A percentile compares a stretch with the other conserved stretches of the same genome.
Conservation (phyloP, 2,797 vertebrate species). For the Danionella dracula region DNA sequence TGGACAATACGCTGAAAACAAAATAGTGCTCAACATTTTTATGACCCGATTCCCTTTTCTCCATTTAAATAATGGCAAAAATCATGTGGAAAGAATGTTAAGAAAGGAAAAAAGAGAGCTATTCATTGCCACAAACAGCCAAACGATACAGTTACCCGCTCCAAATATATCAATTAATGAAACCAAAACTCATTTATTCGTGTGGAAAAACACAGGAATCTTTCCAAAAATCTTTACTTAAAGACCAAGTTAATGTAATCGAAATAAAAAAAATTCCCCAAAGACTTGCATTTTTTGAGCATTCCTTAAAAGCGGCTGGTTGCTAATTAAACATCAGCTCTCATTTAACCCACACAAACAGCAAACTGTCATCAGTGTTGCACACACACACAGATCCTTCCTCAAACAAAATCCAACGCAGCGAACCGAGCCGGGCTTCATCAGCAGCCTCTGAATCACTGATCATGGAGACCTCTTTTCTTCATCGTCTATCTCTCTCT, state of each 20-base stretch:
- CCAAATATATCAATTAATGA: constrained; percentile 51
- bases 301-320: no score
- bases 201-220: constrained; percentile 37
- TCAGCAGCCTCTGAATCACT: constrained; percentile 11
- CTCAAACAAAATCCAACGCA: background rate
- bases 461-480: constrained; percentile 26
- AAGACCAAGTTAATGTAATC: constrained; percentile 19
- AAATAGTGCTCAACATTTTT: background rate
- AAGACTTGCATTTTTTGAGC: constrained; percentile 10
- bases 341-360: constrained; percentile 18
- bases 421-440: background rate
- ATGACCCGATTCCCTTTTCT: background rate
- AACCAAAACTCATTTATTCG: constrained; percentile 45
- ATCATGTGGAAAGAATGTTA: background rate
- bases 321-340: constrained; percentile 19
- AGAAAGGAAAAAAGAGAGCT: constrained; percentile 14
- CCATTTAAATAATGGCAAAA: background rate
- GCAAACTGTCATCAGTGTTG: constrained; percentile 9
- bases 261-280: constrained; percentile 25
- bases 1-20: no score
- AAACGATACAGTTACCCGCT: constrained; percentile 44
- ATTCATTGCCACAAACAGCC: constrained; percentile 41
- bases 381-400: constrained; percentile 12
- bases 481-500: constrained; percentile 23
- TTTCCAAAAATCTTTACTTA: constrained; percentile 41